Base-by-base conservation (phyloP, 2,797 vertebrate species). In the Avahi laniger region DNA sequence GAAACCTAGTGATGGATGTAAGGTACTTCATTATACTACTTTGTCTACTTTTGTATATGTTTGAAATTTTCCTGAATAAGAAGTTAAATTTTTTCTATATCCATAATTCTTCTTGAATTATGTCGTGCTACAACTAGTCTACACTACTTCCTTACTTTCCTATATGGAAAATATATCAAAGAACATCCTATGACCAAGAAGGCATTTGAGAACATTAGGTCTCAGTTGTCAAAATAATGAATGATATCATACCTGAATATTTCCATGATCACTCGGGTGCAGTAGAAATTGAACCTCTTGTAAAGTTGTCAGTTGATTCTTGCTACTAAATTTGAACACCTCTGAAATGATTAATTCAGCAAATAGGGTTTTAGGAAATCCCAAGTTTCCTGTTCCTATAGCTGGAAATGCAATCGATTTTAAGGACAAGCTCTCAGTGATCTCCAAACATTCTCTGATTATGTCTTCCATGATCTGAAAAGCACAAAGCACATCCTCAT, bases 301-400 rank as follows among this genome's bases (percentile, higher is more conserved):
- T 72, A 99, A 98, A 89, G 88, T 89, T 72, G 43, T 98, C 20
- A 22, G 43, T 0, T 26, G 13, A 2, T 33, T 82, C 43, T 54
- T 98, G 20, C 88, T 65, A 97, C 99, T 99, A 97, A 98, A 99
- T 7, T 59, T 61, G 50, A 99, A 97, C 73, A 99, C 98, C 95
- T 98, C 98, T 6, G 97, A 97, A 97, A 99, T 98, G 96, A 99
- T 98, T 72, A 99, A 91, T 54, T 93, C 94, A 83, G 98, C 99
- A 96, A 99, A 99, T 89, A 98, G 0, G 0, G 26, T 1, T 97
- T 97, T 99, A 72, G 99, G 99, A 98, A 99, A 99, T 30, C 97
- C 13, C 97, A 99, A 98, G 95, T 98, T 98, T 54, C 99, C 99
- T 0, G 99, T 99, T 15, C 99, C 99, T 73, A 99, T 98, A 76